Evolutionary conservation across 2,113 vertebrate species (phyloP), one percentile per base, ranked within the genome.

Genomic region (Seriola rivoliana): DNA sequence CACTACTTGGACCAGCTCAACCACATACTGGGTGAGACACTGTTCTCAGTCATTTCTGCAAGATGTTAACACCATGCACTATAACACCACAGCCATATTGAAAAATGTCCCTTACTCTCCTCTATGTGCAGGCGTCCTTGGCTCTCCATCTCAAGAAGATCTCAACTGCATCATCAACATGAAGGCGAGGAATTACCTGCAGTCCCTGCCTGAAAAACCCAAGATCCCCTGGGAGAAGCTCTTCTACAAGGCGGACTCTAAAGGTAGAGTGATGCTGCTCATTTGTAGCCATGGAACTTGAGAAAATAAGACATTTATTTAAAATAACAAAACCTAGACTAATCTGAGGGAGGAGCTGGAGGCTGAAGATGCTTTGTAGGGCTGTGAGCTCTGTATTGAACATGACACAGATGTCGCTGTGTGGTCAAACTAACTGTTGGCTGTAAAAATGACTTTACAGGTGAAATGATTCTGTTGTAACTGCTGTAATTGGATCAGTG

Each of bases 1-100:
- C 97, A 98, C 93, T 98, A 98, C 90, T 89, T 98, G 93, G 96
- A 98, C 91, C 97, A 98, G 91, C 96, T 98, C 80, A 97, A 97
- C 94, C 97, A 97, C 85, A 97, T 98, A 92, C 92, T 98, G 85
- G 95, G 96, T 97, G 50, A 92, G 89, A 76, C 19, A 7, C 10
- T 16, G 36, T 17, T 16, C 42, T 52, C 21, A 10, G 23, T 69
- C 21, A 2, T 60, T 67, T 80, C 21, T 5, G 32, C 3, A 32
- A 44, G n/a, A 36, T 29, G 10, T 19, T n/a, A 9, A 70, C 7
- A 14, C 11, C 13, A 2, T 13, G n/a, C 42, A 29, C 29, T 29
- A 29, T 29, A 29, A 29, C 29, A 2, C 2, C 29, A 62, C 8
- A 16, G 36, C 36, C 13, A 17, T 40, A 13, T 44, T 71, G n/a